Conservation (phyloP, 2,888 invertebrate genomes). For the Volucella zonaria region DNA sequence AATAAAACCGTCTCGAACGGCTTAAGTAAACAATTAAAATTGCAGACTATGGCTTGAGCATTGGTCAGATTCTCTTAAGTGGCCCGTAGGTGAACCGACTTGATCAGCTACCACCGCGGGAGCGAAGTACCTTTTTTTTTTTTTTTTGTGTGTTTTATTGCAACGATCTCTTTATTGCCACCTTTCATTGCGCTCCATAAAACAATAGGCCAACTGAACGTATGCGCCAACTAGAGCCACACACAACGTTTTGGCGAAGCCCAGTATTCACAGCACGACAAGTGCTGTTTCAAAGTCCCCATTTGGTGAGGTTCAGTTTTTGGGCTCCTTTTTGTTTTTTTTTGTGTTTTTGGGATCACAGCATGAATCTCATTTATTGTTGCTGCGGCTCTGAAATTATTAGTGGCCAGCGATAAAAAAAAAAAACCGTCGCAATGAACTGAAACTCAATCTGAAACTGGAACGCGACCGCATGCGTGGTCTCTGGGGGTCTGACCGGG, state of each 20-base stretch:
- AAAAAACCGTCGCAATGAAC: slow-evolving; percentile 40
- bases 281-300: slow-evolving; percentile 56
- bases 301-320: slow-evolving; percentile 66
- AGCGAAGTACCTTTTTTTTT: slow-evolving; percentile 25
- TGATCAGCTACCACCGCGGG: slow-evolving; percentile 43
- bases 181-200: slow-evolving; percentile 62
- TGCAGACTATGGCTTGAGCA: slow-evolving; percentile 40
- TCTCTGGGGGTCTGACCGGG: slow-evolving; percentile 51
- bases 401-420: slow-evolving; percentile 23
- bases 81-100: slow-evolving; percentile 31
- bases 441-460: slow-evolving; percentile 42
- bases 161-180: slow-evolving; percentile 59
- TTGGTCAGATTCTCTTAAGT: slow-evolving; percentile 8
- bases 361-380: slow-evolving; percentile 72
- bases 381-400: slow-evolving; percentile 39
- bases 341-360: slow-evolving; percentile 56
- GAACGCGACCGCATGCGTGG: slow-evolving; percentile 65
- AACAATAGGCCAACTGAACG: slow-evolving; percentile 60
- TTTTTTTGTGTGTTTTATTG: slow-evolving; percentile 28
- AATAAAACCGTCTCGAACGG: slow-evolving; percentile 4
- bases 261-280: slow-evolving; percentile 62
- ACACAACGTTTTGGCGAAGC: slow-evolving; percentile 45
- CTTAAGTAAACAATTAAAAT: slow-evolving; percentile 71
- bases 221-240: slow-evolving; percentile 37
- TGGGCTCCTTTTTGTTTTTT: slow-evolving; percentile 31